These are phyloP conservation scores for Poeciliopsis turrubarensis DNA, from an alignment of 2,113 vertebrate genomes.

Conservation along the genomic window DNA sequence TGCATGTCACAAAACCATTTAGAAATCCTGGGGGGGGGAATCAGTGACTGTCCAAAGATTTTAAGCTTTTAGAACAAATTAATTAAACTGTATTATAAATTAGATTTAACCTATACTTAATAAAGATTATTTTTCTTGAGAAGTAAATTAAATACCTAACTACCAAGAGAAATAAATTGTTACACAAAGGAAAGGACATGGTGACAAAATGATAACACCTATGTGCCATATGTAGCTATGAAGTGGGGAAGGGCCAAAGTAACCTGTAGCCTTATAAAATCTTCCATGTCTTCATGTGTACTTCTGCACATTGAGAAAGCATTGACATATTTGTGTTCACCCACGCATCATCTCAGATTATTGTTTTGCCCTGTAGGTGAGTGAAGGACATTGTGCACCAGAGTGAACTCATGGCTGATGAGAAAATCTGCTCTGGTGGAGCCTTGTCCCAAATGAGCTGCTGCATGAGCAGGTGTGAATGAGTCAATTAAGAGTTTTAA, in stretches of 20 bases:
- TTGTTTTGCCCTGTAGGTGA: slow-evolving; percentile 60
- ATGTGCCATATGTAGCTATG: background rate
- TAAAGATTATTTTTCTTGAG: background rate
- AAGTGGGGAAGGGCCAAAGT: background rate
- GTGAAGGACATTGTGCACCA: slow-evolving; percentile 67
- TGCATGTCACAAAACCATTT: too few species aligned
- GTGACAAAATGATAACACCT: background rate
- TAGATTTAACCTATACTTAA: background rate
- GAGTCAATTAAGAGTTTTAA: slow-evolving; percentile 79
- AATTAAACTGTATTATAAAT: background rate
- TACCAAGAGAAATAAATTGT: background rate
- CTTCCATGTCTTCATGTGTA: slow-evolving; percentile 1
- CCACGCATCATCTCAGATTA: slow-evolving; percentile 33
- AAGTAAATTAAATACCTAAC: background rate
- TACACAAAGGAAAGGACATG: background rate
- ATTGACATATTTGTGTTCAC: slow-evolving; percentile 16
- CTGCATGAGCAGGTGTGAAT: slow-evolving; percentile 73
- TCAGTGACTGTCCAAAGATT: too few species aligned
- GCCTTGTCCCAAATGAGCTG: slow-evolving; percentile 68
- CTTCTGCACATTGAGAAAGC: background rate
- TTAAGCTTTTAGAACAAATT: background rate
- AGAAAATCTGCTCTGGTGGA: slow-evolving; percentile 72
- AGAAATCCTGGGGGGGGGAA: too few species aligned
- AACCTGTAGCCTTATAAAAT: background rate
- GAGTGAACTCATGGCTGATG: slow-evolving; percentile 67